Evolutionary conservation across 2,888 invertebrate genomes (phyloP), one percentile per base, ranked within the genome.

Genomic region (Azorinus chamasolen): DNA sequence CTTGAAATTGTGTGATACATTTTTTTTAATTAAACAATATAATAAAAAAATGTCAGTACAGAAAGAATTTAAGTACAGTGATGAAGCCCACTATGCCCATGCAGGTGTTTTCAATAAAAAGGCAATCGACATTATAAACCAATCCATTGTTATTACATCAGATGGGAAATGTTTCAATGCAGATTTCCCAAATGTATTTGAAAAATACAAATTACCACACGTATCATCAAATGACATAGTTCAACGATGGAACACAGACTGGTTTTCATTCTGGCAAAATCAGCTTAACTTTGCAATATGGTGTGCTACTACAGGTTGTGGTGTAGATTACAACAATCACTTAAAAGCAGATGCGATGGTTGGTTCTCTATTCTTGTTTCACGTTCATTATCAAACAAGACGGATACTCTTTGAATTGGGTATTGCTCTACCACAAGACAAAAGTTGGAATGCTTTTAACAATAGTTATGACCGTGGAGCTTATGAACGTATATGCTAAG

Each of bases 201-300:
- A 61, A 61, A 54, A 70, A 16, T 66, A 66, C 27, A 37, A 39
- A 57, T 22, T 58, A 50, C 65, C 53, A 59, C 18, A 53, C 14
- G 57, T 62, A 39, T 16, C 37, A 55, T 48, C 63, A 57, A 48
- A 57, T 53, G 58, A 37, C 2, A 37, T 64, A 27, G 57, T 64
- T n/a, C 2, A 57, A 46, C 18, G 41, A 54, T 69, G 59, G 69
- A 51, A 58, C 14, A 45, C 64, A 24, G 50, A 69, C 20, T 51
- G 62, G 32, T 32, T 73, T 24, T 41, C 24, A 24, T 78, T 73
- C 46, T 73, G 69, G 64, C 74, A 64, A 48, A 69, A 75, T 58
- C 68, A 75, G 39, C 50, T 75, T 20, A 57, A 69, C 45, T 69
- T 69, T 54, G 63, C 74, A 22, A 37, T 74, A 18, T 68, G 62